phyloP scores from a whole-genome alignment of 2,888 invertebrate species.

The Cremastobaeus sp. region DNA sequence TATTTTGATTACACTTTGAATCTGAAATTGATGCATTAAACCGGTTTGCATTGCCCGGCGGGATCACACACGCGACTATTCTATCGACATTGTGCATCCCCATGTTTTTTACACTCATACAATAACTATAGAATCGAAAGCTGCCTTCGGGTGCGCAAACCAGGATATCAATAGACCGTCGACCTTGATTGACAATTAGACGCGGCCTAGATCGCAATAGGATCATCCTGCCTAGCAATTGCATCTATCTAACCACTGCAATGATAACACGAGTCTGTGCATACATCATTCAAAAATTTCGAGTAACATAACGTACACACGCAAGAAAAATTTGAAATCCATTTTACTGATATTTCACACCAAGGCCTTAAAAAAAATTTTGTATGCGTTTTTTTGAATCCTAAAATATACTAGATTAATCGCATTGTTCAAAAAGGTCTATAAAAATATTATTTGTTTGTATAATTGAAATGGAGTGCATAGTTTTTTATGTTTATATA shows the following conservation, averaged over 20 bases:
- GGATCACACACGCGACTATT: conserved; percentile 20
- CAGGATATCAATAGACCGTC: conserved; percentile 61
- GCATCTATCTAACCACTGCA: conserved; percentile 51
- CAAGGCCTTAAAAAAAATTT: too few relatives aligned
- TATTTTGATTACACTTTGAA: neutral
- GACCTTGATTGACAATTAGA: conserved; percentile 68
- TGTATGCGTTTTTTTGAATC: too few relatives aligned
- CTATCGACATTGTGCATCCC: conserved; percentile 33
- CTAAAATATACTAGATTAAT: too few relatives aligned
- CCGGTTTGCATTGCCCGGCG: conserved; percentile 23
- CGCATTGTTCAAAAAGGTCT: too few relatives aligned
- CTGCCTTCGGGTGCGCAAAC: conserved; percentile 47
- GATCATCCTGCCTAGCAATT: conserved; percentile 68
- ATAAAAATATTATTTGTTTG: too few relatives aligned
- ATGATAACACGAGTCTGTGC: conserved; percentile 50
- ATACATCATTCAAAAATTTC: conserved; percentile 46
- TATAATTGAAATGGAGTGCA: too few relatives aligned
- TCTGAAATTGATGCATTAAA: too few relatives aligned
- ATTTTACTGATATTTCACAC: too few relatives aligned
- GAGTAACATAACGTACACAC: conserved; percentile 18
- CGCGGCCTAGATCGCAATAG: conserved; percentile 70
- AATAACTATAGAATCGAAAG: conserved; percentile 56
- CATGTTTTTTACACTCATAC: conserved; percentile 24
- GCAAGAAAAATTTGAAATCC: too few relatives aligned
- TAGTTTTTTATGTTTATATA: too few relatives aligned